Conservation (phyloP, 2,113 vertebrate species). For the Irena cyanogastra region DNA sequence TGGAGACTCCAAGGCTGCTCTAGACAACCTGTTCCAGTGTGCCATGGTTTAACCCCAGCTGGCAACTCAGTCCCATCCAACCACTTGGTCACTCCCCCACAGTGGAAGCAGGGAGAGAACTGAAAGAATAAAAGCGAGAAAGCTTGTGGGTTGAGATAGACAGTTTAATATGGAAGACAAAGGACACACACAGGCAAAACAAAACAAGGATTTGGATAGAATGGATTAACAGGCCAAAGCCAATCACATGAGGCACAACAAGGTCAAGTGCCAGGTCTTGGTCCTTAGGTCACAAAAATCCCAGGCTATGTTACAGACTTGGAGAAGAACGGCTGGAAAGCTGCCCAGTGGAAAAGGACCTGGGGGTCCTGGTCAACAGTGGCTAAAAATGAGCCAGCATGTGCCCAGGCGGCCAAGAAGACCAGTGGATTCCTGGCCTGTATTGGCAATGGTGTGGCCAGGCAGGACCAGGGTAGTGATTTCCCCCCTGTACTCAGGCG, state of each 20-base stretch:
- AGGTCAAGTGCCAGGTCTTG: background rate
- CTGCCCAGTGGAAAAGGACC: background rate
- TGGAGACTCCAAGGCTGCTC: background rate
- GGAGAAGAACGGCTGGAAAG: background rate
- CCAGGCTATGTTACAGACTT: background rate
- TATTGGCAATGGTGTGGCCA: background rate
- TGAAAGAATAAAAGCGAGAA: background rate
- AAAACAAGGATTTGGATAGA: background rate
- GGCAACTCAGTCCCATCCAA: background rate
- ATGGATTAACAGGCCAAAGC: background rate
- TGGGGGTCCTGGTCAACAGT: background rate
- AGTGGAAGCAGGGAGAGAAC: background rate
- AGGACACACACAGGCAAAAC: background rate
- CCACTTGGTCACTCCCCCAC: background rate
- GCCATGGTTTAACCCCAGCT: background rate
- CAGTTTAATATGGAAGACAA: background rate
- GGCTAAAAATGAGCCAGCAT: fast-evolving
- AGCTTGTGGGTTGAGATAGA: background rate
- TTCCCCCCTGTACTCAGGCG: fast-evolving
- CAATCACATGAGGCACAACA: background rate
- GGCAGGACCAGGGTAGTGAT: background rate
- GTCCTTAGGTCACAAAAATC: background rate
- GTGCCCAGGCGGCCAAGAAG: background rate
- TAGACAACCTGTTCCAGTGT: background rate
- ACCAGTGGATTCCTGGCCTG: too few relatives aligned